phyloP scores from a whole-genome alignment of 2,113 vertebrate genomes.

The Myanophis thanlyinensis region DNA sequence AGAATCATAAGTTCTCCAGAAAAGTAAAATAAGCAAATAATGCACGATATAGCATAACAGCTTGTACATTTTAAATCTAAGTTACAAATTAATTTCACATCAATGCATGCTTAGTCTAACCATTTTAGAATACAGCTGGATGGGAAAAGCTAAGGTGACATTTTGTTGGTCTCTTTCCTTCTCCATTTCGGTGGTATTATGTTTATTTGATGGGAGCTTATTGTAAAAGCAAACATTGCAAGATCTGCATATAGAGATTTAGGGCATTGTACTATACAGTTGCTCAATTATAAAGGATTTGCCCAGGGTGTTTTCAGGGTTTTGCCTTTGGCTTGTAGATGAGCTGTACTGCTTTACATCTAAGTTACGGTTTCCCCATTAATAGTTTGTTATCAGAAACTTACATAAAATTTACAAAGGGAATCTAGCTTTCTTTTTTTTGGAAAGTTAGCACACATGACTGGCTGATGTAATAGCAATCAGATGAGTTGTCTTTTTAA shows the following conservation, averaged over 20 bases:
- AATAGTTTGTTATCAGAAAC: not conserved
- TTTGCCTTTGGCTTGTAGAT: not conserved
- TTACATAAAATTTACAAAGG: not conserved
- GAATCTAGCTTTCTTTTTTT: not conserved
- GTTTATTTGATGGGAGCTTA: not conserved
- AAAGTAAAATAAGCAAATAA: not conserved
- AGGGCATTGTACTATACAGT: not conserved
- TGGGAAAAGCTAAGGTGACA: not conserved
- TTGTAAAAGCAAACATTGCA: not conserved
- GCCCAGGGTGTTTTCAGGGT: not conserved
- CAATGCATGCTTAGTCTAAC: not conserved
- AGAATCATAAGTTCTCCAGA: not conserved
- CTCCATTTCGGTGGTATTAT: not conserved
- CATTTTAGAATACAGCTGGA: not conserved
- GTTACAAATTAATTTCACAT: not conserved
- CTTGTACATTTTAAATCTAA: not conserved
- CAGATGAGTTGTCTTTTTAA: not conserved
- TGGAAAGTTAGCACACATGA: not conserved
- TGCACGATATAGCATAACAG: not conserved
- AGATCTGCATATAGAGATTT: not conserved
- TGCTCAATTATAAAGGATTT: not conserved
- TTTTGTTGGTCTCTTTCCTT: not conserved
- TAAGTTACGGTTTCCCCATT: not conserved
- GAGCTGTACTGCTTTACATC: not conserved
- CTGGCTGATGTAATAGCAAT: not conserved